Evolutionary conservation across 53 echinoderm and acorn worm species (phyloP).

Genomic region (Crossaster papposus): DNA sequence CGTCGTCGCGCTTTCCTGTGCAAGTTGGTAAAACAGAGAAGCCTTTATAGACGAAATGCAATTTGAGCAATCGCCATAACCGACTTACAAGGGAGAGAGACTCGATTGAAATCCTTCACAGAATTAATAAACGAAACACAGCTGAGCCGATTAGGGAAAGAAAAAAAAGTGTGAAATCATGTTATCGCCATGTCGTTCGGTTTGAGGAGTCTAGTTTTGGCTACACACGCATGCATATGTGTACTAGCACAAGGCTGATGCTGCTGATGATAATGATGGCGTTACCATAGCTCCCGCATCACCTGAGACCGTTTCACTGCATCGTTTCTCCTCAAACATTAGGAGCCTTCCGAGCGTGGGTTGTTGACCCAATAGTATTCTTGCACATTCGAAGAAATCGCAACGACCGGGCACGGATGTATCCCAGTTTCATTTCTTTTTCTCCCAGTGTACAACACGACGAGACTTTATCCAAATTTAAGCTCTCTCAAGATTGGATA

Average conservation of each 20-base stretch:
- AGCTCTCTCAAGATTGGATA: neutral
- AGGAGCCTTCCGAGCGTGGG: slow-evolving; percentile 15
- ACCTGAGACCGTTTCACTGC: neutral
- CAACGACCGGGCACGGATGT: neutral
- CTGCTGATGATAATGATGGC: slow-evolving; percentile 36
- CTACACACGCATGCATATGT: neutral
- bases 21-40: neutral
- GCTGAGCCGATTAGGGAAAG: slow-evolving; percentile 29
- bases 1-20: neutral
- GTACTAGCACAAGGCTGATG: slow-evolving; percentile 8
- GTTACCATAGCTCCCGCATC: slow-evolving; percentile 23
- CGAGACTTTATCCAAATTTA: neutral
- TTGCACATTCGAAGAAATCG: neutral
- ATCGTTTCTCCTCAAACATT: neutral
- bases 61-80: neutral
- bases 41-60: slow-evolving; percentile 1
- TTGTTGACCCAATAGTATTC: slow-evolving; percentile 9
- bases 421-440: neutral
- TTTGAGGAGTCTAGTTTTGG: slow-evolving; percentile 21
- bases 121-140: neutral
- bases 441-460: neutral
- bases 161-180: slow-evolving; percentile 45
- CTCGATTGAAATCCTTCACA: slow-evolving; percentile 19
- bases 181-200: slow-evolving; percentile 30
- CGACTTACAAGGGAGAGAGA: neutral